Evolutionary conservation across 2,888 invertebrate genomes (phyloP).

Genomic region (Cephus runcator): DNA sequence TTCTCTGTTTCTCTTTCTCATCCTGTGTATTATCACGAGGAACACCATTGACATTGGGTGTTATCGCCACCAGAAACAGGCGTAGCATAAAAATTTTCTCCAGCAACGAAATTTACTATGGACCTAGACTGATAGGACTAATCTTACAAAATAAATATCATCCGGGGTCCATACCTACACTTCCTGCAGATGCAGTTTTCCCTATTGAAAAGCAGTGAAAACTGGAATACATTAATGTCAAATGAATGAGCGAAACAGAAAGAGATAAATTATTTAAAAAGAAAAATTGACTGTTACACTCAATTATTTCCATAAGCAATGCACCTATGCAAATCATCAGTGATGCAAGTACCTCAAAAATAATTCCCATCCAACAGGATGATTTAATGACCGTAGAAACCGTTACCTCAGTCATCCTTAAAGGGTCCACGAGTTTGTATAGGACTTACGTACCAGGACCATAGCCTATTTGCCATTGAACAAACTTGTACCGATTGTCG

Average conservation of each 20-base stretch:
- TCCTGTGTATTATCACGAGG: neutral
- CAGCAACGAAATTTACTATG: neutral
- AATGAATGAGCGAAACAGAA: neutral
- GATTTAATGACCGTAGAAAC: neutral
- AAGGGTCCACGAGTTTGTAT: neutral
- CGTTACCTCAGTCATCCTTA: neutral
- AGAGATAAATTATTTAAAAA: neutral
- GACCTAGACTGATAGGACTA: neutral
- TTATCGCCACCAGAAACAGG: neutral
- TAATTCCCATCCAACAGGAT: neutral
- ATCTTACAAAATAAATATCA: neutral
- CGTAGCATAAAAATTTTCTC: neutral
- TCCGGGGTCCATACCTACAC: neutral
- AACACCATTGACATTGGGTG: neutral
- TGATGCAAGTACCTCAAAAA: neutral
- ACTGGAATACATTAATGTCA: neutral
- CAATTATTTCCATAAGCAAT: neutral
- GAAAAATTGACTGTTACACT: neutral
- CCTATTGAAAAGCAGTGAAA: neutral
- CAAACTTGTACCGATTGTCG: neutral
- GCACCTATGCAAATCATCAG: neutral
- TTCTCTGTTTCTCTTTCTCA: neutral
- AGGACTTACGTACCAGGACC: neutral
- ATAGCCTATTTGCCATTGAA: neutral
- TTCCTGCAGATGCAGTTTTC: neutral